These are phyloP conservation scores for Pantherophis alleghaniensis DNA, from an alignment of 2,797 vertebrate species.

Conservation along the genomic window DNA sequence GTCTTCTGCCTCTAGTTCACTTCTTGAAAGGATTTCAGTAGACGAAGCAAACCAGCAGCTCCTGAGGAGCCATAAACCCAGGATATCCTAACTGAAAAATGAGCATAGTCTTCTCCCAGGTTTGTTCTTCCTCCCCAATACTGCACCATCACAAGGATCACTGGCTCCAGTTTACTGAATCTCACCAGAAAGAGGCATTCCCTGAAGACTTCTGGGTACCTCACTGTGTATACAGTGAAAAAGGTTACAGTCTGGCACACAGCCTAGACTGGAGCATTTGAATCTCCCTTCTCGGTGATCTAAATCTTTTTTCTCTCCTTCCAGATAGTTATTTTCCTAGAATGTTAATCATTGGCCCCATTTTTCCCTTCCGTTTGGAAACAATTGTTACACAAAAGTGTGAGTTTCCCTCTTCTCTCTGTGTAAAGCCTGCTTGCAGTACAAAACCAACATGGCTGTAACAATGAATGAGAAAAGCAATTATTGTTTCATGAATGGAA, in stretches of 20 bases:
- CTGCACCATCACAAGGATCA: neutral
- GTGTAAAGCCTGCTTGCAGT: neutral
- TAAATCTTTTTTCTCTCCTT: neutral
- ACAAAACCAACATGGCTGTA: neutral
- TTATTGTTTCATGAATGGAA: neutral
- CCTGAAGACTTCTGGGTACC: neutral
- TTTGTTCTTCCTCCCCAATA: neutral
- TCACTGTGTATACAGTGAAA: neutral
- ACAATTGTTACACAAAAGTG: neutral
- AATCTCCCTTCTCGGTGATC: neutral
- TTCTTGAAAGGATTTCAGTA: neutral
- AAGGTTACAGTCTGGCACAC: neutral
- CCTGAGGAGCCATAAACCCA: neutral
- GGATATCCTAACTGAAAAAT: neutral
- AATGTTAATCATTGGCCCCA: neutral
- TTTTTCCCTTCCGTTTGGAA: neutral
- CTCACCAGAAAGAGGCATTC: neutral
- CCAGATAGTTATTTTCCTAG: neutral
- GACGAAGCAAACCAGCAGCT: no score
- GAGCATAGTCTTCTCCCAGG: no score
- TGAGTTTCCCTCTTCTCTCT: neutral
- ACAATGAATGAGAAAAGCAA: neutral
- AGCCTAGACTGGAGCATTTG: neutral
- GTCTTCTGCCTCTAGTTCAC: neutral
- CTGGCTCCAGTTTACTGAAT: neutral